Conservation (phyloP, 2,113 vertebrate species). For the Clarias gariepinus region DNA sequence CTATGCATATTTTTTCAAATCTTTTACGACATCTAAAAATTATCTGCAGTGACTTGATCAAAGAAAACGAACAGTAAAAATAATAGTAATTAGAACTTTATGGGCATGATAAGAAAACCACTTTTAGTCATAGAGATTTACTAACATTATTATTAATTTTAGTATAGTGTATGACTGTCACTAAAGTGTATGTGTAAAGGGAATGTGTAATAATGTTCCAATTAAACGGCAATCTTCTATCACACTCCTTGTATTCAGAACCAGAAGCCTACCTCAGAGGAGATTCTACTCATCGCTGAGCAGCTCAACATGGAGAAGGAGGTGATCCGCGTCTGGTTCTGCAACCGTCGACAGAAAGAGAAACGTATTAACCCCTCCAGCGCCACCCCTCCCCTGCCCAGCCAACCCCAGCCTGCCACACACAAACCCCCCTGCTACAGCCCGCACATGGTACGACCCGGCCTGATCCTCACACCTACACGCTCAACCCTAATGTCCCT, state of each 20-base stretch:
- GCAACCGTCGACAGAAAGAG: slow-evolving; percentile 91
- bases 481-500: slow-evolving; percentile 4
- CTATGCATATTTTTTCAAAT: background rate
- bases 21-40: background rate
- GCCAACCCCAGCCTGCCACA: slow-evolving; percentile 70
- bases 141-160: background rate
- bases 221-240: background rate
- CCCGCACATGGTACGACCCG: slow-evolving; percentile 72
- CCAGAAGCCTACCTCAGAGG: slow-evolving; percentile 95
- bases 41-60: background rate
- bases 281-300: slow-evolving; percentile 87
- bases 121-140: background rate
- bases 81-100: background rate
- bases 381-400: slow-evolving; percentile 81
- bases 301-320: slow-evolving; percentile 94
- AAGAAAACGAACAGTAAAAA: background rate
- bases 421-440: slow-evolving; percentile 85
- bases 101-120: background rate
- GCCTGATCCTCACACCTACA: slow-evolving; percentile 35
- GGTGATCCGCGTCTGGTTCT: slow-evolving; percentile 93
- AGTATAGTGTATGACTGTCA: background rate
- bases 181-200: background rate
- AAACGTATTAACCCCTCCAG: slow-evolving; percentile 90
- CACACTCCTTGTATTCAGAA: slow-evolving; percentile 69
- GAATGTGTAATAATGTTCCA: background rate